Evolutionary conservation across 53 echinoderm and acorn worm species (phyloP).

Genomic region (Holothuria leucospilota): DNA sequence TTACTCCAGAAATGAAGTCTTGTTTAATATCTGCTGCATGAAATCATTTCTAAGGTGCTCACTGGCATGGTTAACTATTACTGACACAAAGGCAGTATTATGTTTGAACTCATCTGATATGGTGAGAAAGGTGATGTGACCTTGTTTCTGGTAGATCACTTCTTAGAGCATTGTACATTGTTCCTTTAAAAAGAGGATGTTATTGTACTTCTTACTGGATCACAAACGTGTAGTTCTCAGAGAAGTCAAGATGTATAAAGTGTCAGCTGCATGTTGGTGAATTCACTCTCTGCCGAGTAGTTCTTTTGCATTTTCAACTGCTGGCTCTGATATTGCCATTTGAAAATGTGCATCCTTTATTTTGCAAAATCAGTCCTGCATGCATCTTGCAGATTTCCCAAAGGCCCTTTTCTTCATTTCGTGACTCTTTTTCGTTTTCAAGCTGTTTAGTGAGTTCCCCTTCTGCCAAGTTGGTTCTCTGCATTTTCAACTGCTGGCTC

Average conservation of each 20-base stretch:
- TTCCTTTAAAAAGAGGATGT: slow-evolving; percentile 17
- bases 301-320: slow-evolving; percentile 13
- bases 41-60: neutral
- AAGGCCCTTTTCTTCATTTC: slow-evolving; percentile 7
- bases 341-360: neutral
- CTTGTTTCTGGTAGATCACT: slow-evolving; percentile 19
- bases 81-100: slow-evolving; percentile 25
- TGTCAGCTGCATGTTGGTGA: too few species aligned
- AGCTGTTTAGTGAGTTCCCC: neutral
- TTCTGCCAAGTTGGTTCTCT: slow-evolving; percentile 4
- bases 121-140: slow-evolving; percentile 4
- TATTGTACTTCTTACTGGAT: slow-evolving; percentile 27
- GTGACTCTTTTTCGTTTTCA: neutral
- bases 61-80: slow-evolving; percentile 18
- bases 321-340: neutral
- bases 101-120: slow-evolving; percentile 36
- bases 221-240: slow-evolving; percentile 27
- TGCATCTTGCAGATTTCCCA: slow-evolving; percentile 3
- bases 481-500: neutral
- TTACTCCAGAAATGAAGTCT: slow-evolving; percentile 30
- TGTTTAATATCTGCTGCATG: neutral
- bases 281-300: slow-evolving; percentile 4
- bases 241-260: slow-evolving; percentile 32
- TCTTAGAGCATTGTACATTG: slow-evolving; percentile 5
- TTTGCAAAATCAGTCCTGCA: neutral